Base-by-base conservation (phyloP, 1,140 invertebrate species). In the Polypedilum pembai region DNA sequence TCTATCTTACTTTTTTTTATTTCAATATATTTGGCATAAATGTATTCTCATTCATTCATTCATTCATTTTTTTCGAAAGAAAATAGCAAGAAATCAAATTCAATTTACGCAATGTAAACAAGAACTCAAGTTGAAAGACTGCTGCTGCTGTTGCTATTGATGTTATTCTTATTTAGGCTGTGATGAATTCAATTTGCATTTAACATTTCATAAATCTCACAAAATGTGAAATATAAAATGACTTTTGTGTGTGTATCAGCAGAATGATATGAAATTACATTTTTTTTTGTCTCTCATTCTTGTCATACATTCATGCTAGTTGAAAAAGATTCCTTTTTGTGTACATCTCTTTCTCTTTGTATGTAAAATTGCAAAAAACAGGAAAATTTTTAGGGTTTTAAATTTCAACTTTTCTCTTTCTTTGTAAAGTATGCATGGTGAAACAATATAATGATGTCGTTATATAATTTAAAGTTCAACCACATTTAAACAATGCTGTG, bases 141-240 rank as follows among this genome's bases (percentile, higher is more conserved):
- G 5, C 24, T 33, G 24, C 5, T 33, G 24, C 5, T 33, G 24
- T 5, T 33, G 24, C 24, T 33, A 33, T 5, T 33, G n/a, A n/a
- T n/a, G 24, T 56, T 56, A 4, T 56, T 15, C n/a, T 15, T 56
- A n/a, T 56, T 15, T 15, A n/a, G 45, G 12, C n/a, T 56, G 12
- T 56, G 45, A 56, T 20, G 20, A 69, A 69, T 69, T 69, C 65
- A 69, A 69, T 69, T 69, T 69, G 17, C 65, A 69, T 69, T 69
- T 69, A 69, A 21, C 65, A 20, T 69, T 69, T 20, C 65, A 69
- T 69, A 69, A 69, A 69, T 69, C 65, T 18, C 17, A 8, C 17
- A 69, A 18, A 8, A 10, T n/a, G 20, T 18, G 8, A 18, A 18
- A 21, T 69, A 18, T 69, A 69, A 69, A 20, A 21, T 69, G 8